phyloP scores from a whole-genome alignment of 2,888 invertebrate species.

The Glaucopsyche alexis region DNA sequence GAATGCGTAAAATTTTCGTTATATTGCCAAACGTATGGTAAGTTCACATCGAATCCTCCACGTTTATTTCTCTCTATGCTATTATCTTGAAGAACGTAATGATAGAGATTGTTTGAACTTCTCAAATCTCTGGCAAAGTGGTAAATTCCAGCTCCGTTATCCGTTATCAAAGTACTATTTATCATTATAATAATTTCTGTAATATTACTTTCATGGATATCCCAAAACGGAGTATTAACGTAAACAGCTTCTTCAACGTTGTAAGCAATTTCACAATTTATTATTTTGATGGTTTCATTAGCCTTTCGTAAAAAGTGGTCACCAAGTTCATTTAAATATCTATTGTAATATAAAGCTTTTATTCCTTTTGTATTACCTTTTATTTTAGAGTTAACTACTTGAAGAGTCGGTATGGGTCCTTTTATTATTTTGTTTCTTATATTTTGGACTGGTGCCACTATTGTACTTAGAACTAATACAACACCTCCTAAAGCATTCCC shows the following conservation, averaged over 20 bases:
- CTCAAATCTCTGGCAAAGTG: conserved; percentile 96
- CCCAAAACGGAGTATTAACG: conserved; percentile 91
- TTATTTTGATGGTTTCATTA: conserved; percentile 91
- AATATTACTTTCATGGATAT: conserved; percentile 90
- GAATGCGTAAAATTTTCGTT: conserved; percentile 97
- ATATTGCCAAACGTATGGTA: conserved; percentile 98
- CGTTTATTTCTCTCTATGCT: conserved; percentile 90
- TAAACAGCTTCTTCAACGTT: conserved; percentile 90
- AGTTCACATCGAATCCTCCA: conserved; percentile 92
- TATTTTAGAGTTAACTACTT: conserved; percentile 85
- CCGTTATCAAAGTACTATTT: conserved; percentile 90
- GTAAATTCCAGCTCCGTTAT: conserved; percentile 92
- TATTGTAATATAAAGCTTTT: conserved; percentile 91
- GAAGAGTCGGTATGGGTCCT: conserved; percentile 89
- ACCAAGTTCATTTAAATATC: conserved; percentile 90
- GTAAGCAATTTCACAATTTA: conserved; percentile 89
- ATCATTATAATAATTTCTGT: conserved; percentile 95
- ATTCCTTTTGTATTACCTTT: conserved; percentile 90
- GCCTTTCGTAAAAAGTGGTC: conserved; percentile 92
- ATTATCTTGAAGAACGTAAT: conserved; percentile 93
- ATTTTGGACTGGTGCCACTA: conserved; percentile 86
- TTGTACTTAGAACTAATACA: conserved; percentile 87
- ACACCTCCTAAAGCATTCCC: conserved; percentile 88
- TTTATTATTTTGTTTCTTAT: conserved; percentile 86
- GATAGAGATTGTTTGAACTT: conserved; percentile 97